Evolutionary conservation across 2,888 invertebrate species (phyloP).

Genomic region (Leucoptera coffeella): DNA sequence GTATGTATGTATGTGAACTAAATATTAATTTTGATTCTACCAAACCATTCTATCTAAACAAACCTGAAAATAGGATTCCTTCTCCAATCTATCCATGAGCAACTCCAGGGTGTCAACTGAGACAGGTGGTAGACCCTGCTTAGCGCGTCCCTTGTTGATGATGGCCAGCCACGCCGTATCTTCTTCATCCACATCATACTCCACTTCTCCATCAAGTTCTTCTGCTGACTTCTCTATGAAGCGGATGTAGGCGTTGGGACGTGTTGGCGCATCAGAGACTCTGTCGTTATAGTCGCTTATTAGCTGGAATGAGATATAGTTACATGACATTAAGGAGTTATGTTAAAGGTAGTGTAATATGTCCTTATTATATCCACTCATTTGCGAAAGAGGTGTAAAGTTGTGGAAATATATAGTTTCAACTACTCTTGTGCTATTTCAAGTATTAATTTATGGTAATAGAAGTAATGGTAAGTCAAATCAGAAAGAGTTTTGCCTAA

Average conservation of each 20-base stretch:
- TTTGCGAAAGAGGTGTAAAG: no score
- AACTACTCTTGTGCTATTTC: no score
- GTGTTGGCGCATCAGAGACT: conserved; percentile 74
- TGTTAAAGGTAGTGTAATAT: no score
- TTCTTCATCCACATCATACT: conserved; percentile 98
- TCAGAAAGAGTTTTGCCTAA: no score
- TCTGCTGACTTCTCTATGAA: conserved; percentile 93
- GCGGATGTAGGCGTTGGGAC: conserved; percentile 85
- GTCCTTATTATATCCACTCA: no score
- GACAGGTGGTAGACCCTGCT: conserved; percentile 67
- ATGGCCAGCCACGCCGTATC: conserved; percentile 91
- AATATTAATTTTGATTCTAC: no score
- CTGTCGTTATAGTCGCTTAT: conserved; percentile 67
- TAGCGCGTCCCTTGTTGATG: conserved; percentile 77
- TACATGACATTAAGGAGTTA: no score
- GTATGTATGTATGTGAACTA: not conserved
- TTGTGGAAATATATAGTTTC: no score
- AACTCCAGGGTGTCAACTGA: conserved; percentile 86
- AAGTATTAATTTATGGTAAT: no score
- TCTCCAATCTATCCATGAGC: conserved; percentile 96
- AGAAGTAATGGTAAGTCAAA: no score
- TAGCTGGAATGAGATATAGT: conserved; percentile 20
- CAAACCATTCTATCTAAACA: conserved; percentile 2
- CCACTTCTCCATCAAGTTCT: conserved; percentile 87
- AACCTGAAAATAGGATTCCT: conserved; percentile 92